Conservation (phyloP, 2,113 vertebrate genomes). For the Trogon melanurus region DNA sequence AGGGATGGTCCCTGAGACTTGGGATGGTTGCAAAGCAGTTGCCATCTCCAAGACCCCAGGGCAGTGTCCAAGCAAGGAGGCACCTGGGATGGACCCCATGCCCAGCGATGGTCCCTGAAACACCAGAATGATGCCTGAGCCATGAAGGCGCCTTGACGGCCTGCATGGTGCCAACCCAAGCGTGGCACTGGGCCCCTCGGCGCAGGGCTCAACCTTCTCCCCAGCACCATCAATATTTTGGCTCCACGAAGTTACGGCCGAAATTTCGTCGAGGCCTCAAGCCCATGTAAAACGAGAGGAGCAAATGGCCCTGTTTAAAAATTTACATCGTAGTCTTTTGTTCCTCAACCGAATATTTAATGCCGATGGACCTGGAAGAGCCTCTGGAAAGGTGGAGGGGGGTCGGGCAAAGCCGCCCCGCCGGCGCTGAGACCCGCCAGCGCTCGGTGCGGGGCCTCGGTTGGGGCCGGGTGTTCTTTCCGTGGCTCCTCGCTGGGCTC, state of each 20-base stretch:
- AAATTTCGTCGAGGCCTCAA: accelerated
- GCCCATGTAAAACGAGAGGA: neutral
- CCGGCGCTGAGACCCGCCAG: neutral
- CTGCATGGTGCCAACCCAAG: neutral
- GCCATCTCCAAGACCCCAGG: neutral
- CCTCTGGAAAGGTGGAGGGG: neutral
- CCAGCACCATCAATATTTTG: accelerated
- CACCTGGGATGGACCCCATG: neutral
- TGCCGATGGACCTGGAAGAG: neutral
- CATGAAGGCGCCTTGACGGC: accelerated
- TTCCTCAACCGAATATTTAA: neutral
- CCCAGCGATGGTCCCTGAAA: neutral
- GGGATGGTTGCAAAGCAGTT: too few species aligned
- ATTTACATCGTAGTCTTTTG: neutral
- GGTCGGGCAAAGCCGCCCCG: neutral
- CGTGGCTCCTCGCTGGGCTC: neutral
- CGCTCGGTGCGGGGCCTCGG: neutral
- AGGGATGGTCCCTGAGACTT: too few species aligned
- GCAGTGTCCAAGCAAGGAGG: neutral
- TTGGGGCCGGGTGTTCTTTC: neutral
- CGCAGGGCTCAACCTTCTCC: neutral
- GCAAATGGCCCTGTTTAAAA: constrained; percentile 29
- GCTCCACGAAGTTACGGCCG: accelerated
- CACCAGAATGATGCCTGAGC: neutral
- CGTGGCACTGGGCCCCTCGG: accelerated